Evolutionary conservation across 2,113 vertebrate species (phyloP).

Genomic region (Petromus typicus): DNA sequence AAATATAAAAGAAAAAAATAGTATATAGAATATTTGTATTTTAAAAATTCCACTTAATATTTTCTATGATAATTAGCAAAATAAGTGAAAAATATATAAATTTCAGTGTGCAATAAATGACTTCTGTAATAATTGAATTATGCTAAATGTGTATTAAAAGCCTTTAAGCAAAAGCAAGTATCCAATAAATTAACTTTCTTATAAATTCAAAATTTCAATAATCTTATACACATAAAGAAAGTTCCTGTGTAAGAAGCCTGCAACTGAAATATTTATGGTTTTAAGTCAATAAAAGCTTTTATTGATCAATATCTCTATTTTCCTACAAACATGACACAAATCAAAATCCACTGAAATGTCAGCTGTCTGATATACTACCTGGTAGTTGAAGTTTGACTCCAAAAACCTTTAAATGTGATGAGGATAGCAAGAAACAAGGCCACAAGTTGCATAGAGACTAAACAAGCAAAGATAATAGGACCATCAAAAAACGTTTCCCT

Average conservation of each 20-base stretch:
- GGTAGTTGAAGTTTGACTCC: not conserved
- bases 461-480: not conserved
- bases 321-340: not conserved
- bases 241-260: not conserved
- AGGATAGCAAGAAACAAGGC: not conserved
- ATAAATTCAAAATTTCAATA: not conserved
- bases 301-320: not conserved
- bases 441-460: not conserved
- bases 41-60: not conserved
- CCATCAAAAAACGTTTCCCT: not conserved
- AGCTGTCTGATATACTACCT: not conserved
- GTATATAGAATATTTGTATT: not conserved
- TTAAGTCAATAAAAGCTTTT: slow-evolving; percentile 29
- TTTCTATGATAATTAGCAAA: slow-evolving; percentile 50
- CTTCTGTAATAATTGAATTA: not conserved
- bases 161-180: not conserved
- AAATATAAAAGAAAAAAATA: slow-evolving; percentile 35
- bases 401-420: not conserved
- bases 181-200: not conserved
- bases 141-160: not conserved
- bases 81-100: not conserved
- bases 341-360: slow-evolving; percentile 23
- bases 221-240: not conserved
- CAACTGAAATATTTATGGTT: slow-evolving; percentile 1
- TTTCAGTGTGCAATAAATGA: not conserved